Base-by-base conservation (phyloP, 2,113 vertebrate genomes). In the Actinemys pallida region DNA sequence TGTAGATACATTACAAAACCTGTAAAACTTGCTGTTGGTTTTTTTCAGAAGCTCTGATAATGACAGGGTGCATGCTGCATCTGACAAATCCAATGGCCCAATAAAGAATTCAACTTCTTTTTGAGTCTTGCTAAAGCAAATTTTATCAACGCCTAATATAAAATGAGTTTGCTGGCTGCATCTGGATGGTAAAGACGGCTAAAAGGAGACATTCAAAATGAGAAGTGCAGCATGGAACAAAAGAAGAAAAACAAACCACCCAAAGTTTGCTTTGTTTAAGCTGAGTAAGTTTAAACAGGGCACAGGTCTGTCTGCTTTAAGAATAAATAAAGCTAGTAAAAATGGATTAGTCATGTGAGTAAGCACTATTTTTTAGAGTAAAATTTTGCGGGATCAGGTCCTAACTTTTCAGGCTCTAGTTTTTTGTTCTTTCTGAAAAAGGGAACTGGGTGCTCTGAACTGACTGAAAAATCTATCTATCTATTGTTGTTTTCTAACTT, bases 1-100 rank as follows among this genome's bases (percentile, higher is more conserved):
- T 87, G 69, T 92, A 92, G 92, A 96, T 95, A 54, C 75, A 49
- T 76, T 75, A 10, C 75, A 92, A 85, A 92, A 90, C 92, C 96
- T 83, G 87, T 35, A 17, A 96, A 72, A 89, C 93, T 94, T 96
- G 54, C 95, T 96, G 93, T 96, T 81, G 52, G 93, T 27, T 90
- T 92, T 90, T 97, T 96, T 97, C 94, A 22, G 75, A 96, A 86
- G 72, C 14, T 8, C 53, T 82, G 95, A 93, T 95, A 96, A 90
- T 93, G 92, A 97, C 84, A 92, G 59, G 85, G 95, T 96, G 85
- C 88, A 94, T 94, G 88, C 84, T 89, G 82, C 87, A 81, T 96
- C 84, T 95, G 75, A 96, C 81, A 95, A 92, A 82, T 90, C 86
- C 80, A 62, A 53, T 93, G 5, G 25, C 47, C 19, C 90, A 85